phyloP scores from a whole-genome alignment of 2,113 vertebrate genomes.

The Stomatorhinus ivindoensis region DNA sequence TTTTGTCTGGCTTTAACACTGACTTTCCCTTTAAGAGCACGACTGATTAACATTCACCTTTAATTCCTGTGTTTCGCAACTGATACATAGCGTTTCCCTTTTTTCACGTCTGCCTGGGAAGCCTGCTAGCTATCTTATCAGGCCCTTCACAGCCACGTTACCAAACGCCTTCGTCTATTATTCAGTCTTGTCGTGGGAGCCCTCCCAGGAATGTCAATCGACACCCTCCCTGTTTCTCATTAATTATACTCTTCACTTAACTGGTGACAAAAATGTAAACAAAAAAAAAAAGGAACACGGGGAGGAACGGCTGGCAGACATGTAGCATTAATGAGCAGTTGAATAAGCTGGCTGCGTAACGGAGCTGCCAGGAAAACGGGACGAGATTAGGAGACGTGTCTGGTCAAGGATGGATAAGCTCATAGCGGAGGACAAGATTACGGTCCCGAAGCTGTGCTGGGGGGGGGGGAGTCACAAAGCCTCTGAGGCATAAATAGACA shows the following conservation, averaged over 20 bases:
- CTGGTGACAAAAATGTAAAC: constrained; percentile 3
- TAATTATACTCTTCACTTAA: constrained; percentile 15
- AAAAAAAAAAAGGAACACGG: neutral
- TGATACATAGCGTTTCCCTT: neutral
- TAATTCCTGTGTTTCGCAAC: neutral
- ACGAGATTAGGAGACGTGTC: neutral
- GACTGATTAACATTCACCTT: neutral
- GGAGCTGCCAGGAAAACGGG: neutral
- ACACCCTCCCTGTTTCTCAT: constrained; percentile 8
- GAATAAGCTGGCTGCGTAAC: neutral
- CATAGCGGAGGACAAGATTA: neutral
- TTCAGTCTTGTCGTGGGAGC: neutral
- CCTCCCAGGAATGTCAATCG: neutral
- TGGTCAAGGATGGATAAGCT: neutral
- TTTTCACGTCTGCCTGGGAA: neutral
- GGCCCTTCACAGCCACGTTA: neutral
- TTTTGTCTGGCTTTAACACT: neutral
- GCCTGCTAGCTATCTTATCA: constrained; percentile 12
- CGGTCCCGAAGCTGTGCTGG: neutral
- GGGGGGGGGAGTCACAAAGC: neutral
- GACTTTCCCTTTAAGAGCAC: neutral
- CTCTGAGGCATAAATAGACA: neutral
- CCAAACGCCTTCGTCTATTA: neutral
- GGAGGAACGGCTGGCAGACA: neutral
- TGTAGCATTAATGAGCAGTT: neutral